Conservation (phyloP, 2,888 invertebrate genomes). For the Diloba caeruleocephala region DNA sequence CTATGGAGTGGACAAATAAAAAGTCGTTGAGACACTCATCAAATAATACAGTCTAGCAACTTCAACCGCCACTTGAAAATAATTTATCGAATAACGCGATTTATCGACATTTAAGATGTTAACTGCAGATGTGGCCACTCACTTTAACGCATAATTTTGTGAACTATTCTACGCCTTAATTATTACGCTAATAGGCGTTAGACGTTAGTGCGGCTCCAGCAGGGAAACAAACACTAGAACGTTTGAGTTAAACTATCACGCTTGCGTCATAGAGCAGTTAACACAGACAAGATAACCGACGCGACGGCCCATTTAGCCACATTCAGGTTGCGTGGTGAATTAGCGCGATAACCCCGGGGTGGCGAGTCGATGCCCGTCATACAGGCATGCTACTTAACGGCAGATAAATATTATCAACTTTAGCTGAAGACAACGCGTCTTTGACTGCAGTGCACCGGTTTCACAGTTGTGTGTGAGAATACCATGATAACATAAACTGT, state of each 20-base stretch:
- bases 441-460: not conserved
- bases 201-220: too few species aligned
- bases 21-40: too few species aligned
- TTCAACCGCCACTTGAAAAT: too few species aligned
- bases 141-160: too few species aligned
- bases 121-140: too few species aligned
- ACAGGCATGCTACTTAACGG: not conserved
- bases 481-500: not conserved
- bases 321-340: constrained; percentile 31
- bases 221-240: constrained; percentile 2
- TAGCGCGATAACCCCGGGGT: constrained; percentile 34
- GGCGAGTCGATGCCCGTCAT: constrained; percentile 3
- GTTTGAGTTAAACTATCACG: constrained; percentile 7
- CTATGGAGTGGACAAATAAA: too few species aligned
- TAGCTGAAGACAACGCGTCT: constrained; percentile 1
- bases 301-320: constrained; percentile 20
- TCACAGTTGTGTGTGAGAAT: not conserved
- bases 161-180: too few species aligned
- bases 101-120: too few species aligned
- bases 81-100: too few species aligned
- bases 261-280: constrained; percentile 31
- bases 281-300: constrained; percentile 23
- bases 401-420: constrained; percentile 1
- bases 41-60: too few species aligned
- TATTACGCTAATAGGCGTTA: too few species aligned